These are phyloP conservation scores for Pantala flavescens DNA, from an alignment of 1,140 invertebrate genomes.

Conservation along the genomic window DNA sequence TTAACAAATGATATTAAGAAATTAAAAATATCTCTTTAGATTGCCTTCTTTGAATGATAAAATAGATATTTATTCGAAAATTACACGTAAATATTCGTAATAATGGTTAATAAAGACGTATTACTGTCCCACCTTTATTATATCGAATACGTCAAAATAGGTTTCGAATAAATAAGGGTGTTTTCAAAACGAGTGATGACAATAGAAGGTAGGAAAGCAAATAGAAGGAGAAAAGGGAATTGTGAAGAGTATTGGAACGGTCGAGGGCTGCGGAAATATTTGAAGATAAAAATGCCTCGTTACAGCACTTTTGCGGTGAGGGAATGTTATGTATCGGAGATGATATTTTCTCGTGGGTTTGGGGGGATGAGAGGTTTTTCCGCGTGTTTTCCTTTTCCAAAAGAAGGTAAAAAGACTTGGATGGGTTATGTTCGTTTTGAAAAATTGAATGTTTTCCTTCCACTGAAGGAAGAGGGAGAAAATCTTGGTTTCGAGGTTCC, in stretches of 20 bases:
- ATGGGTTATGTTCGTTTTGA: background rate
- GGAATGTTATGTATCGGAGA: background rate
- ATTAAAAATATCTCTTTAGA: too few relatives aligned
- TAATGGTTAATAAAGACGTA: too few relatives aligned
- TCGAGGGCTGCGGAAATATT: slow-evolving; percentile 1
- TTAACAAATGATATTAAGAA: too few relatives aligned
- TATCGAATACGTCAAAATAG: too few relatives aligned
- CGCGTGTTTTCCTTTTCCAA: background rate
- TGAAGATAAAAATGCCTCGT: slow-evolving; percentile 6
- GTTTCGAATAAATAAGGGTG: too few relatives aligned
- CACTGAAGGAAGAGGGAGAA: background rate
- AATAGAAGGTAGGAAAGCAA: background rate
- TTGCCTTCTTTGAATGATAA: too few relatives aligned
- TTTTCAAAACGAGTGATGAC: too few relatives aligned
- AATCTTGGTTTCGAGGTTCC: background rate
- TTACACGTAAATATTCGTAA: too few relatives aligned
- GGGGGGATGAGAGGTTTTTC: background rate
- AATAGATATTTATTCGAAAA: too few relatives aligned
- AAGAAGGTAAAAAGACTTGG: background rate
- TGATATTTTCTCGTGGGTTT: background rate
- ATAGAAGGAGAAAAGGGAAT: background rate
- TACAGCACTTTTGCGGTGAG: background rate
- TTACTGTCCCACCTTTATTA: too few relatives aligned
- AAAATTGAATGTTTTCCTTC: slow-evolving; percentile 4
- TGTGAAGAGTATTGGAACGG: background rate